phyloP scores from a whole-genome alignment of 1,140 invertebrate species.

The Sinella curviseta region DNA sequence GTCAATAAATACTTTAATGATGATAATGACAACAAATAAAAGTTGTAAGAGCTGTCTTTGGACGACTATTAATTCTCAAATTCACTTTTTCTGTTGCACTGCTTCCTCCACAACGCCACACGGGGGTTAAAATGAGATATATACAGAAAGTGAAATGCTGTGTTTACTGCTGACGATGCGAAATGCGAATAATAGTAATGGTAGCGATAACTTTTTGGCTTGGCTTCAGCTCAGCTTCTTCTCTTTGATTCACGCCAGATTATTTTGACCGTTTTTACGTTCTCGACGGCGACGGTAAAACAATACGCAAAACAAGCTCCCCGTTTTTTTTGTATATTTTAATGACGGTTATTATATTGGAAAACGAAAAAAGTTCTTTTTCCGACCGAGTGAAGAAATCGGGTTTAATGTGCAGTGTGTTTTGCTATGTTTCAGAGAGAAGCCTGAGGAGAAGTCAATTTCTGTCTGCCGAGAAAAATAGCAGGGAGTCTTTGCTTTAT shows the following conservation, averaged over 20 bases:
- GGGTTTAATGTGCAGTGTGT: no score
- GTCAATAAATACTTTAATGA: no score
- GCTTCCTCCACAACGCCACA: neutral
- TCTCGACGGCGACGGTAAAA: no score
- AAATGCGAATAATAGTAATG: neutral
- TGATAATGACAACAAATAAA: no score
- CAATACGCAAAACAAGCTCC: no score
- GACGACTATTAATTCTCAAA: no score
- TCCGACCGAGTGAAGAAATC: no score
- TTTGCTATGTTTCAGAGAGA: neutral
- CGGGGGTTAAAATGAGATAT: neutral
- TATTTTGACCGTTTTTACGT: no score
- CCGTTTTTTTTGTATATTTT: no score
- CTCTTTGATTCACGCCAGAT: neutral
- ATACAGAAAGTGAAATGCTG: neutral
- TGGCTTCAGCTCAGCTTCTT: neutral
- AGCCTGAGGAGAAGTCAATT: constrained; percentile 12
- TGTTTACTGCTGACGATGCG: neutral
- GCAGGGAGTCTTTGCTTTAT: constrained; percentile 23
- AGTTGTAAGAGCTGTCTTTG: no score
- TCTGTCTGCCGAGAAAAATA: constrained; percentile 19
- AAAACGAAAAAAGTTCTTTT: neutral
- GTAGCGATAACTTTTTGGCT: neutral
- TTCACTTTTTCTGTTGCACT: neutral
- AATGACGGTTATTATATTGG: no score